A percentile compares a stretch with the other conserved stretches of the same genome.
These are phyloP conservation scores for Agrilus biguttatus DNA, from an alignment of 2,888 invertebrate species.

Conservation along the genomic window DNA sequence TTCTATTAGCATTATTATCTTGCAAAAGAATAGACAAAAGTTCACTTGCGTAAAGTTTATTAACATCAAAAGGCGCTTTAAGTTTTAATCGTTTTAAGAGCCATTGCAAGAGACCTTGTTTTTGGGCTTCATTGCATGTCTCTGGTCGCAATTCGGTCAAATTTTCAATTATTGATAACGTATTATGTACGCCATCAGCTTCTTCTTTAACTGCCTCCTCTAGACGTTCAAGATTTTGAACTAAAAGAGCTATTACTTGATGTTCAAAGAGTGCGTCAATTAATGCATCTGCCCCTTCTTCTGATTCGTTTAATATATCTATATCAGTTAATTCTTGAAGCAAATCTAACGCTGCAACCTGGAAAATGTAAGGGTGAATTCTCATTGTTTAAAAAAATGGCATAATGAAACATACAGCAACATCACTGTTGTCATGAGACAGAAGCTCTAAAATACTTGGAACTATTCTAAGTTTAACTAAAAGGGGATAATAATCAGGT, in stretches of 20 bases:
- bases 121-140: constrained; percentile 69
- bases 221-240: constrained; percentile 85
- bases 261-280: constrained; percentile 80
- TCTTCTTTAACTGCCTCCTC: constrained; percentile 91
- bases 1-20: constrained; percentile 68
- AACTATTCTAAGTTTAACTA: constrained; percentile 80
- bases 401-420: constrained; percentile 30
- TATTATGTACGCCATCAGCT: constrained; percentile 91
- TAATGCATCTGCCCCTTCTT: constrained; percentile 77
- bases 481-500: constrained; percentile 83
- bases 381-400: background rate
- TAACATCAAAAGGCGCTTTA: constrained; percentile 85
- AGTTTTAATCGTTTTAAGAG: constrained; percentile 74
- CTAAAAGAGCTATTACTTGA: constrained; percentile 76
- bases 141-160: constrained; percentile 82
- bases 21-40: constrained; percentile 90
- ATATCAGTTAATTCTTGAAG: constrained; percentile 87
- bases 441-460: constrained; percentile 84
- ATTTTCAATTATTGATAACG: constrained; percentile 81
- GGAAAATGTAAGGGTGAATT: constrained; percentile 6
- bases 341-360: constrained; percentile 38
- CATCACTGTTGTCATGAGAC: constrained; percentile 92
- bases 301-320: constrained; percentile 87
- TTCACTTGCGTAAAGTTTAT: constrained; percentile 92
- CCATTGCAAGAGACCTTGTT: constrained; percentile 87